A percentile compares a stretch with the other conserved stretches of the same genome.
Evolutionary conservation across 2,888 invertebrate species (phyloP).

Genomic region (Drosophila rubida): DNA sequence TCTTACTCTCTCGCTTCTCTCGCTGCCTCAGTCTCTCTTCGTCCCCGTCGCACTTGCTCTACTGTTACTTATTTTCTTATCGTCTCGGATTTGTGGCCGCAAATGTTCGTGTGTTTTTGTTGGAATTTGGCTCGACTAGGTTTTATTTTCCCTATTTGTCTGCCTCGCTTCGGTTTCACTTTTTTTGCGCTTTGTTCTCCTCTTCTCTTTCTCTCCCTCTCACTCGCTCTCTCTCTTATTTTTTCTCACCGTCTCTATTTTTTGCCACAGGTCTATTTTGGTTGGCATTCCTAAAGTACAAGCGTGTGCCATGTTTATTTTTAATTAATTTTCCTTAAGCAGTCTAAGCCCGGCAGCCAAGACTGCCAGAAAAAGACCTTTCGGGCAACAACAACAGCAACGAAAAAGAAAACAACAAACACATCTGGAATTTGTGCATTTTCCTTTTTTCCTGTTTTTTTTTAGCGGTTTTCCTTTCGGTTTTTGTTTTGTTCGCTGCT

Average conservation of each 20-base stretch:
- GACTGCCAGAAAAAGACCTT: conserved; percentile 20
- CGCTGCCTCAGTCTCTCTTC: not conserved
- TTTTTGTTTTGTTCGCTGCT: conserved; percentile 36
- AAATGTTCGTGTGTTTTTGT: conserved; percentile 74
- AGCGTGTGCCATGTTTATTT: conserved; percentile 79
- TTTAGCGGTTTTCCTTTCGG: conserved; percentile 1
- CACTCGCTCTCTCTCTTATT: not conserved
- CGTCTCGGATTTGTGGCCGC: conserved; percentile 78
- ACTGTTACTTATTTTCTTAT: conserved; percentile 77
- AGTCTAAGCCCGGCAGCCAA: conserved; percentile 67
- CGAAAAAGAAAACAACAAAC: conserved; percentile 8
- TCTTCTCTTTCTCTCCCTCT: not conserved
- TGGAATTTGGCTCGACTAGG: conserved; percentile 70
- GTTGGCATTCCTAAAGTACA: conserved; percentile 74
- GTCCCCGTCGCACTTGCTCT: conserved; percentile 18
- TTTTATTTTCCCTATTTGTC: conserved; percentile 69
- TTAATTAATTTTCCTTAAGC: conserved; percentile 81
- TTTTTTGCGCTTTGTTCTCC: conserved; percentile 16
- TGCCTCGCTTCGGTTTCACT: conserved; percentile 51
- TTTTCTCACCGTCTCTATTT: conserved; percentile 2
- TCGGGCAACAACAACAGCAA: conserved; percentile 8
- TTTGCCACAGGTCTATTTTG: conserved; percentile 71
- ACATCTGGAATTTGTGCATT: conserved; percentile 36
- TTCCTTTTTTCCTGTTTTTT: conserved; percentile 14
- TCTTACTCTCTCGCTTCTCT: conserved; percentile 5